Conservation (phyloP, 2,113 vertebrate genomes). For the Amia ocellicauda region DNA sequence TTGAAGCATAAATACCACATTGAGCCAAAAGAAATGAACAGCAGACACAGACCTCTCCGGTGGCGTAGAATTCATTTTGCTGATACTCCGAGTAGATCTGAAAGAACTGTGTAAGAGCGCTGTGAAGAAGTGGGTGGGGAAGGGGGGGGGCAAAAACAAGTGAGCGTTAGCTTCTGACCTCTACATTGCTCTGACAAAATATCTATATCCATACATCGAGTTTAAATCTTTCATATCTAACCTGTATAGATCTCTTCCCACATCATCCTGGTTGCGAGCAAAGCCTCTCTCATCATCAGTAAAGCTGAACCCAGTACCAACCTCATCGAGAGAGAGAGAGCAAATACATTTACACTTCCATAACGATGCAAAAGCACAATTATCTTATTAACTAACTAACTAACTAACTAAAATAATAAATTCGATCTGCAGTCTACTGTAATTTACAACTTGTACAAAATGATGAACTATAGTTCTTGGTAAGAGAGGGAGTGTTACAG, state of each 20-base stretch:
- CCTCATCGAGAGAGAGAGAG: constrained; percentile 42
- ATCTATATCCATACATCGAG: constrained; percentile 19
- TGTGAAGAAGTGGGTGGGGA: constrained; percentile 41
- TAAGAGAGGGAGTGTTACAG: no score
- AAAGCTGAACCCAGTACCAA: constrained; percentile 79
- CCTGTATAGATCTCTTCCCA: constrained; percentile 71
- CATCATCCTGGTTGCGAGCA: constrained; percentile 66
- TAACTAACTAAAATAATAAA: no score
- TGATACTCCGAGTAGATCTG: constrained; percentile 77
- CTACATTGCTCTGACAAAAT: background rate
- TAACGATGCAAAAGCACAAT: no score
- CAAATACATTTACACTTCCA: no score
- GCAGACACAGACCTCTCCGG: constrained; percentile 70
- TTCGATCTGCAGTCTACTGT: no score
- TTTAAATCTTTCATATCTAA: constrained; percentile 34
- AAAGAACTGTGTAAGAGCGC: constrained; percentile 75
- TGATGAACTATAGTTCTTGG: no score
- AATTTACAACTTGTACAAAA: no score
- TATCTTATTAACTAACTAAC: no score
- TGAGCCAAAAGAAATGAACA: background rate
- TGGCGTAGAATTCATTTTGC: constrained; percentile 75
- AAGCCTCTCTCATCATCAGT: constrained; percentile 58
- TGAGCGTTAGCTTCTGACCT: background rate
- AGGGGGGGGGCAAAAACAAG: background rate
- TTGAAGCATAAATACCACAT: no score